Percentiles rank a stretch among this genome's conserved stretches.
Conservation (phyloP, 2,888 invertebrate genomes). For the Diplazon laetatorius region DNA sequence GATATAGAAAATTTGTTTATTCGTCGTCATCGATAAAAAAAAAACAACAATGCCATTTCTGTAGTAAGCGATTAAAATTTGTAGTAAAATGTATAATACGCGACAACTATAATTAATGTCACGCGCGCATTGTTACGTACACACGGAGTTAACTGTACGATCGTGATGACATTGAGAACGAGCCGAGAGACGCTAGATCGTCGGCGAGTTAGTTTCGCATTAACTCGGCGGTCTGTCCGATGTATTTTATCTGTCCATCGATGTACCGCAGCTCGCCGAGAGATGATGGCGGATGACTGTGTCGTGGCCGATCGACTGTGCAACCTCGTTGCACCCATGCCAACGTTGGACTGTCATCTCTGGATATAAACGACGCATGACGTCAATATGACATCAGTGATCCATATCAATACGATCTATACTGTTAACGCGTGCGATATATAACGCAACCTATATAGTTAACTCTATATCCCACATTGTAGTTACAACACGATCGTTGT, state of each 20-base stretch:
- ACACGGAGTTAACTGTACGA: constrained; percentile 22
- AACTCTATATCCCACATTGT: neutral
- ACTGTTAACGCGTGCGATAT: constrained; percentile 39
- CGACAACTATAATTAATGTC: constrained; percentile 20
- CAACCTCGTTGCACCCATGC: constrained; percentile 74
- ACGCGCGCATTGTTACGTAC: constrained; percentile 29
- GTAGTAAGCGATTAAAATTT: too few species aligned
- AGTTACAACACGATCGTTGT: neutral
- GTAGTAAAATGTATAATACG: too few species aligned
- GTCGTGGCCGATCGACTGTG: constrained; percentile 71
- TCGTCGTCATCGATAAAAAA: too few species aligned
- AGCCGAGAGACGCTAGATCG: constrained; percentile 52
- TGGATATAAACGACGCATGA: constrained; percentile 80
- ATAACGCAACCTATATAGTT: constrained; percentile 19
- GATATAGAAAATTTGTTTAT: too few species aligned
- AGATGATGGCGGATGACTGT: constrained; percentile 54
- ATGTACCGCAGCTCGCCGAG: constrained; percentile 25
- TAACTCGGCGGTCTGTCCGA: constrained; percentile 18
- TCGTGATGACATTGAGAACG: constrained; percentile 60
- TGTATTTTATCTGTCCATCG: constrained; percentile 17
- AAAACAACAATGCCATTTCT: too few species aligned
- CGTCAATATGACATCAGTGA: constrained; percentile 82
- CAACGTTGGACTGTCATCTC: constrained; percentile 78
- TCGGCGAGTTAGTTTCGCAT: constrained; percentile 56
- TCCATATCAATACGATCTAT: constrained; percentile 76